Evolutionary conservation across 1,140 invertebrate species (phyloP), one percentile per base, ranked within the genome.

Genomic region (Oryzaephilus surinamensis): DNA sequence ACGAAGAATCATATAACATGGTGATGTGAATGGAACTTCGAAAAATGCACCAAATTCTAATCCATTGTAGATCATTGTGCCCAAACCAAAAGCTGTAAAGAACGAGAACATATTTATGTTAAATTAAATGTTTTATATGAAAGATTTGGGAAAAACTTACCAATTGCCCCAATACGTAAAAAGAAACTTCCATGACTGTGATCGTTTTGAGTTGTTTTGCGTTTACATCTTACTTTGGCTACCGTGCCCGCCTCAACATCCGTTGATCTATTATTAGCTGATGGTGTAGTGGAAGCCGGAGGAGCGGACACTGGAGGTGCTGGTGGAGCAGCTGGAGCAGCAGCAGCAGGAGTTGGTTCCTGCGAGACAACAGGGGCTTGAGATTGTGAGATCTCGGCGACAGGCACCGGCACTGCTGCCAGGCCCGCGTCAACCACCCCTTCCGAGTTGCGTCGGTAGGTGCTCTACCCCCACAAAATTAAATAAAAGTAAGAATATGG

Each of bases 41-140:
- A 93, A 92, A 69, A 92, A 93, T n/a, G 82, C 76, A 10, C 90
- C 89, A 51, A 93, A 91, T 59, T 94, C 89, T 55, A 97, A 69
- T 27, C 91, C 92, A 65, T 92, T 94, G 69, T 96, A 96, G 39
- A 98, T 91, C 89, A 97, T 96, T 8, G 90, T 92, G 6, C 92
- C 92, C 46, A 97, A 69, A 32, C 94, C 94, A 64, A 97, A 97
- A 30, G 86, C 92, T 96, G 64, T 20, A 71, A 60, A 46, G 54
- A 41, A 31, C 28, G n/a, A 18, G 26, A 40, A 24, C 24, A 24
- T 13, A 14, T 4, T 10, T 11, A 10, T 24, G 8, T 19, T 20
- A 29, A 15, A 15, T 13, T 13, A 24, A 27, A 41, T 13, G 20
- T 28, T 30, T 19, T 8, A 11, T 18, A 4, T 17, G n/a, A n/a